Conservation (phyloP, 2,797 vertebrate genomes). For the Epinephelus awoara region DNA sequence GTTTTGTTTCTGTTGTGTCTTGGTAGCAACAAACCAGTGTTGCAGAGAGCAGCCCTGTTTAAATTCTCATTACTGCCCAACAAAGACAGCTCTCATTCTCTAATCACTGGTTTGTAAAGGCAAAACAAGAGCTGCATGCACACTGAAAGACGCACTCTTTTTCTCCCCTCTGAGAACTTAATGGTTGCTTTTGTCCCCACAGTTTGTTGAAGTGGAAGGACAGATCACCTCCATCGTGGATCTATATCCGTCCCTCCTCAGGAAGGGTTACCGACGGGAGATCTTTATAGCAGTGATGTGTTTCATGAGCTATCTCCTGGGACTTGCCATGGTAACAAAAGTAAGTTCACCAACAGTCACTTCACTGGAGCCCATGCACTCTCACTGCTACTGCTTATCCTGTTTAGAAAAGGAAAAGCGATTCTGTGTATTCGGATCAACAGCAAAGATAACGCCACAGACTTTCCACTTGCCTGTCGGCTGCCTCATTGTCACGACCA, state of each 20-base stretch:
- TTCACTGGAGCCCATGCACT: neutral
- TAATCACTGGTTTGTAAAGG: conserved; percentile 61
- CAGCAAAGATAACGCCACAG: conserved; percentile 50
- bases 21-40: conserved; percentile 58
- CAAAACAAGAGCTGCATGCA: conserved; percentile 57
- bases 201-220: conserved; percentile 99
- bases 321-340: conserved; percentile 98
- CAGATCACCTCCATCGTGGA: conserved; percentile 99
- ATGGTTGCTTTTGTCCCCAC: conserved; percentile 63
- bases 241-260: conserved; percentile 97
- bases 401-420: conserved; percentile 53
- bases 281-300: conserved; percentile 98
- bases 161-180: conserved; percentile 37
- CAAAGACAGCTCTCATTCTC: conserved; percentile 74
- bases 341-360: conserved; percentile 83
- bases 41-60: conserved; percentile 68
- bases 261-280: conserved; percentile 98
- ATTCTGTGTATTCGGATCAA: conserved; percentile 30
- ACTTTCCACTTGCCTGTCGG: conserved; percentile 54
- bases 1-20: conserved; percentile 64
- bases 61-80: conserved; percentile 74
- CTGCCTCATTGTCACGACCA: conserved; percentile 61
- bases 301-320: conserved; percentile 97
- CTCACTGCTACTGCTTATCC: conserved; percentile 17
- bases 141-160: conserved; percentile 46